These are phyloP conservation scores for Melikaiella ostensackeni DNA, from an alignment of 2,888 invertebrate genomes.

Conservation along the genomic window DNA sequence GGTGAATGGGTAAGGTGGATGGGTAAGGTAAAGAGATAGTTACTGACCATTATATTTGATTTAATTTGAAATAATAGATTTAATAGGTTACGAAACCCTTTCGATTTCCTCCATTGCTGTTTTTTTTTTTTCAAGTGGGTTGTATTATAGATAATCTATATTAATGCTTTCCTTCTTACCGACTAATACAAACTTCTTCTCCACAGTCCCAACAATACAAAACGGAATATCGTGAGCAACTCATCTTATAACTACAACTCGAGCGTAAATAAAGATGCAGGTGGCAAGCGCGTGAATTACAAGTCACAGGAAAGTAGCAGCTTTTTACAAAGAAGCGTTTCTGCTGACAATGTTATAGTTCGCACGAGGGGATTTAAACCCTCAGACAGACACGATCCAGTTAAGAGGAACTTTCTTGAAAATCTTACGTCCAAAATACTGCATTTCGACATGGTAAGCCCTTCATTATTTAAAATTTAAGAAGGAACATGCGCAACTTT, in stretches of 20 bases:
- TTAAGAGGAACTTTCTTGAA: slow-evolving; percentile 88
- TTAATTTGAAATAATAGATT: no score
- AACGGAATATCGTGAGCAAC: slow-evolving; percentile 61
- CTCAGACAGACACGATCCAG: slow-evolving; percentile 90
- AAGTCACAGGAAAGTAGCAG: slow-evolving; percentile 55
- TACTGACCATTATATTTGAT: no score
- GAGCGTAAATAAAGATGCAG: slow-evolving; percentile 64
- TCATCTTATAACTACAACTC: slow-evolving; percentile 60
- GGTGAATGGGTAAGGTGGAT: no score
- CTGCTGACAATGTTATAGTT: slow-evolving; percentile 75
- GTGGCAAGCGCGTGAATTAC: slow-evolving; percentile 57
- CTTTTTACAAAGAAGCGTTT: slow-evolving; percentile 70
- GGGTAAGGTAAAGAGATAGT: no score
- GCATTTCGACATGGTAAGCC: slow-evolving; percentile 89
- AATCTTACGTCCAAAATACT: slow-evolving; percentile 89
- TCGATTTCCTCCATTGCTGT: no score
- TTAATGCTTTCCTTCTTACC: no score
- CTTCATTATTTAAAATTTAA: background rate
- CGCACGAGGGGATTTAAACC: slow-evolving; percentile 87
- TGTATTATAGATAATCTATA: no score
- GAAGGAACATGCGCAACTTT: no score
- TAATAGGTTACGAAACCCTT: no score
- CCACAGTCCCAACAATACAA: slow-evolving; percentile 61
- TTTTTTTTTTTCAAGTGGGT: no score
- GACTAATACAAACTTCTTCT: slow-evolving; percentile 42